Base-by-base conservation (phyloP, 2,113 vertebrate genomes). In the Loxodonta africana region DNA sequence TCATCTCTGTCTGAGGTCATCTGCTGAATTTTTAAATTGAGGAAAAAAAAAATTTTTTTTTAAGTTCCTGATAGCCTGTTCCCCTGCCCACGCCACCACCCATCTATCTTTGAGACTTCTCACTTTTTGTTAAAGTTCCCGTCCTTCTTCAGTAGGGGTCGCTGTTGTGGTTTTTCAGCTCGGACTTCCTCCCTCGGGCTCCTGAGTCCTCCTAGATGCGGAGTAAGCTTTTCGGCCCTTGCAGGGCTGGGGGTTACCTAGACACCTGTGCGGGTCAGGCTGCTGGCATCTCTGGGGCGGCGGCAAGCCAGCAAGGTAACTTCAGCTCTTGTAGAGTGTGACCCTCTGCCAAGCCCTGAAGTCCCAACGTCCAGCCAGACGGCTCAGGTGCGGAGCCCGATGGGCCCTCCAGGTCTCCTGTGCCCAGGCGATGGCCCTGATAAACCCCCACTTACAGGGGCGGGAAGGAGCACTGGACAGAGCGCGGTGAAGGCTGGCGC, bases 401-500 rank as follows among this genome's bases (percentile, higher is more conserved):
- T 17, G 2, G 14, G 7, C 7, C 77, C 77, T 15, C 37, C 37
- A n/a, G 88, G 67, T 85, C 60, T 73, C 67, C 41, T 5, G 53
- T 73, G 37, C 37, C 37, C 37, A 37, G 37, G 37, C 37, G 37
- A 37, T 37, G 37, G 37, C 37, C 37, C 37, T 9, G 33, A 65
- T 0, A 65, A 63, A 26, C 21, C 44, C 89, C 77, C 25, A 25
- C 7, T 74, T 23, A 12, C 5, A 4, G 18, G 28, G 6, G 4
- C 0, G 0, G 81, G 74, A 83, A 53, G 17, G 48, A 23, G 48
- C 28, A 6, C 1, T 8, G 67, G 80, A 28, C 8, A 44, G 60
- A 20, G 1, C 0, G 1, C 6, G 74, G 2, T n/a, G 12, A 17
- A 60, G 15, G 62, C 67, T 6, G 46, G 1, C 1, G 3, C 6